These are phyloP conservation scores for Hylia prasina DNA, from an alignment of 2,113 vertebrate species.

Conservation along the genomic window DNA sequence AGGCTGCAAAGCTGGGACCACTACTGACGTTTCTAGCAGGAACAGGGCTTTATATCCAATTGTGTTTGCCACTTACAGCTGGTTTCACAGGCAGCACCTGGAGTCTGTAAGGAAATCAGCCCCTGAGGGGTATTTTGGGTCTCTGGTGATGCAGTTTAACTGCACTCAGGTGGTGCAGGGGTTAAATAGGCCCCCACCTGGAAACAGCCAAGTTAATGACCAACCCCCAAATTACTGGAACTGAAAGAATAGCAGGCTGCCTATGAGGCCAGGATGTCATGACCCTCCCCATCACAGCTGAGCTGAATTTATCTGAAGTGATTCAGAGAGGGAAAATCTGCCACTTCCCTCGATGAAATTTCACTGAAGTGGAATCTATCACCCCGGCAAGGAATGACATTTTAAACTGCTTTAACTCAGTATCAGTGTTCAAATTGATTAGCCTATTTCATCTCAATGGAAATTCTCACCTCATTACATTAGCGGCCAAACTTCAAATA, in stretches of 20 bases:
- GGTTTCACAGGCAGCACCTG: neutral
- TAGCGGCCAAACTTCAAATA: slow-evolving; percentile 38
- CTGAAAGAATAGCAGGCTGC: neutral
- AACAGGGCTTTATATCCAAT: accelerated
- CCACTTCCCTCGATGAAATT: neutral
- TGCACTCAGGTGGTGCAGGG: neutral
- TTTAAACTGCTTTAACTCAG: slow-evolving; percentile 43
- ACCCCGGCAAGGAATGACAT: neutral
- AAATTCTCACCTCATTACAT: slow-evolving; percentile 55
- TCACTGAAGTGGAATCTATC: slow-evolving; percentile 36
- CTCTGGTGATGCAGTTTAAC: neutral
- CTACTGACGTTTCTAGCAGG: neutral
- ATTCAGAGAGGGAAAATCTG: neutral
- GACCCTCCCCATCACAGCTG: neutral
- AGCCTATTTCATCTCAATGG: slow-evolving; percentile 39
- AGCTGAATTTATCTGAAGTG: neutral
- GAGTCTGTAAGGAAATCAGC: neutral
- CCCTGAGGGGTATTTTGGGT: neutral
- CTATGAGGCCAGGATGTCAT: neutral
- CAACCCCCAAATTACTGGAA: neutral
- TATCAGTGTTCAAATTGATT: slow-evolving; percentile 52
- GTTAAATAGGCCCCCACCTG: neutral
- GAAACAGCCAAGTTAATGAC: neutral
- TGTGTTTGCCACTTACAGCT: neutral
- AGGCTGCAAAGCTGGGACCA: accelerated